phyloP scores from a whole-genome alignment of 2,888 invertebrate species.

The Lasioglossum morio region DNA sequence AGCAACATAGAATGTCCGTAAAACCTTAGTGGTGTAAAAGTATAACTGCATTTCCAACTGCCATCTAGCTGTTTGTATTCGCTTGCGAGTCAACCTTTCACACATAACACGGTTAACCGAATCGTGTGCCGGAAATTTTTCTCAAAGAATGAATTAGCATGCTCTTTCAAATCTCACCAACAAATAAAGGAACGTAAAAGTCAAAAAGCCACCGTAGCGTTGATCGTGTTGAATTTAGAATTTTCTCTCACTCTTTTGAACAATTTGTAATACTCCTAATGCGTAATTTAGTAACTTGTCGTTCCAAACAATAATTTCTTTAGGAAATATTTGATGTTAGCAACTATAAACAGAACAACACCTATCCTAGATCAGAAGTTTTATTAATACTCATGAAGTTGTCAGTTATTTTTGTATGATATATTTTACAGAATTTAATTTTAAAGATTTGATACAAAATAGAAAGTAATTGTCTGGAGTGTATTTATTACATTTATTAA shows the following conservation, averaged over 20 bases:
- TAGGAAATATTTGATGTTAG: not conserved
- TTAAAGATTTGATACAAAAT: no score
- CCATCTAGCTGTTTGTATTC: constrained; percentile 19
- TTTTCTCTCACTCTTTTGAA: not conserved
- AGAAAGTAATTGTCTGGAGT: no score
- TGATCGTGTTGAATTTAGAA: not conserved
- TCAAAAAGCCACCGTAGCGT: not conserved
- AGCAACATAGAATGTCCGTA: constrained; percentile 34
- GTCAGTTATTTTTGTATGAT: no score
- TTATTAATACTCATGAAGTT: not conserved
- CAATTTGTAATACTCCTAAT: not conserved
- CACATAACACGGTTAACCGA: not conserved
- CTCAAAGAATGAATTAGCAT: constrained; percentile 15
- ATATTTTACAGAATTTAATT: no score
- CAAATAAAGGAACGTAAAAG: no score
- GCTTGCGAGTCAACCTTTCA: constrained; percentile 15
- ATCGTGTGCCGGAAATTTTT: not conserved
- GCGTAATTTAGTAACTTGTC: not conserved
- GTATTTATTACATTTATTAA: not conserved
- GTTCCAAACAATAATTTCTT: not conserved
- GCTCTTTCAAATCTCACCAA: not conserved
- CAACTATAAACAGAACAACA: not conserved
- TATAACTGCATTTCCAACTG: constrained; percentile 29
- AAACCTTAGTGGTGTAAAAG: constrained; percentile 31
- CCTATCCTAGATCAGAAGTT: not conserved